These are phyloP conservation scores for Chrysina gloriosa DNA, from an alignment of 2,888 invertebrate species.

Conservation along the genomic window DNA sequence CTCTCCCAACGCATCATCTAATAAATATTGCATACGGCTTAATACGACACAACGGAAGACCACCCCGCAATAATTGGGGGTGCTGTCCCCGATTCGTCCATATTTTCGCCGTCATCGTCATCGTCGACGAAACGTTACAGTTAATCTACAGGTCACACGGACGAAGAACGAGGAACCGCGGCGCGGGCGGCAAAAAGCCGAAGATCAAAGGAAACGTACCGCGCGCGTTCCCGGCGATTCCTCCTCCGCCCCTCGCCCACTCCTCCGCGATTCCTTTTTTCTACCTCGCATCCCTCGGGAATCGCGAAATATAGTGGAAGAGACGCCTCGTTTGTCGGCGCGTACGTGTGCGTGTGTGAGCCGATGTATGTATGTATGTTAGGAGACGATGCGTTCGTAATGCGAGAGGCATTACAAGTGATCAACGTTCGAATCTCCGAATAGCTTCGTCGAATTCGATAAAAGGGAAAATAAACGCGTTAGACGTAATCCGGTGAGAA, in stretches of 20 bases:
- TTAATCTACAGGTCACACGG: conserved; percentile 46
- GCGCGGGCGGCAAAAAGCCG: conserved; percentile 42
- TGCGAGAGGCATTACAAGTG: conserved; percentile 35
- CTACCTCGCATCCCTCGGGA: conserved; percentile 25
- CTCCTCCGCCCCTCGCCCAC: conserved; percentile 23
- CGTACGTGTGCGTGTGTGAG: conserved; percentile 31
- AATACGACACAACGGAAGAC: too few species aligned
- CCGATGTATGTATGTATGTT: conserved; percentile 17
- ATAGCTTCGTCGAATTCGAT: conserved; percentile 31
- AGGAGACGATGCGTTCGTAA: conserved; percentile 40
- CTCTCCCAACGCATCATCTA: not conserved
- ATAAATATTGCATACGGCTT: too few species aligned
- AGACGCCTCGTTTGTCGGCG: conserved; percentile 38
- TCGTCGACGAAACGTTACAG: conserved; percentile 36
- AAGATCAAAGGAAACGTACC: conserved; percentile 52
- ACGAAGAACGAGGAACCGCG: conserved; percentile 29
- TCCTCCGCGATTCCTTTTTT: too few species aligned
- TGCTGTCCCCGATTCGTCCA: not conserved
- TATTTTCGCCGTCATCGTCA: conserved; percentile 27
- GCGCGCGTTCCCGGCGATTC: conserved; percentile 47
- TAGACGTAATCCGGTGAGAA: conserved; percentile 26
- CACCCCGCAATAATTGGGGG: not conserved
- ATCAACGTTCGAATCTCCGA: conserved; percentile 24
- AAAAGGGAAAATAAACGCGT: conserved; percentile 33
- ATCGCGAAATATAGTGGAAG: conserved; percentile 8